These are phyloP conservation scores for Matsumurasca onukii DNA, from an alignment of 1,140 invertebrate genomes.

Conservation along the genomic window DNA sequence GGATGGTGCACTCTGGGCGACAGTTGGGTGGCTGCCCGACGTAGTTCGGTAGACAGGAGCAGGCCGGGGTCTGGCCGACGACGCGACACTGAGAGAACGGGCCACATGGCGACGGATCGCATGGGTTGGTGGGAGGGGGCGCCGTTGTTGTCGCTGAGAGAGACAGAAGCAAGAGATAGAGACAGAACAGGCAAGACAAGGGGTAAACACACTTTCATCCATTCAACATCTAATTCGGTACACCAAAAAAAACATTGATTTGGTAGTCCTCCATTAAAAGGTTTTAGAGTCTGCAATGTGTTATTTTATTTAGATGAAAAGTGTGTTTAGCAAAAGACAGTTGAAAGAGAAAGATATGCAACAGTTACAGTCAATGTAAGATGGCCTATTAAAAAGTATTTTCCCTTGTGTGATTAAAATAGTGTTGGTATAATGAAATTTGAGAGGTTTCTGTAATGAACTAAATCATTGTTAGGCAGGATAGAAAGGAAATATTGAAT, in stretches of 20 bases:
- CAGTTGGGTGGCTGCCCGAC: slow-evolving; percentile 56
- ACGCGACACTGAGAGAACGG: slow-evolving; percentile 53
- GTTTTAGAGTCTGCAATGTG: slow-evolving; percentile 53
- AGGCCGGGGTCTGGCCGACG: slow-evolving; percentile 50
- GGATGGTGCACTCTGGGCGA: slow-evolving; percentile 54
- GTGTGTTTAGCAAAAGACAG: too few species aligned
- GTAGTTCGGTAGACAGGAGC: slow-evolving; percentile 53
- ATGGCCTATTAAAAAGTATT: too few species aligned
- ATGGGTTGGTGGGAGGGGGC: slow-evolving; percentile 47
- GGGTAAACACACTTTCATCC: slow-evolving; percentile 53
- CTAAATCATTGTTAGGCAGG: too few species aligned
- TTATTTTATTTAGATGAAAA: too few species aligned
- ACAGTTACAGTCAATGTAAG: too few species aligned
- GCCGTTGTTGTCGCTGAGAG: slow-evolving; percentile 42
- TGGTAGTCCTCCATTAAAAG: slow-evolving; percentile 55
- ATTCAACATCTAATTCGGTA: not conserved
- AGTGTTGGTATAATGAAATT: too few species aligned
- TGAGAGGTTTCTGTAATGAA: too few species aligned
- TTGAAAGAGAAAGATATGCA: too few species aligned
- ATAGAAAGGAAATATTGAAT: too few species aligned
- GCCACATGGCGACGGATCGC: slow-evolving; percentile 56
- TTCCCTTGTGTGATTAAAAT: too few species aligned
- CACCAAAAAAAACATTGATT: not conserved
- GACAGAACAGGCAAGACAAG: slow-evolving; percentile 42
- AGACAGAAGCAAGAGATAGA: slow-evolving; percentile 38